Percentiles rank a stretch among this genome's conserved stretches.
Evolutionary conservation across 2,797 vertebrate genomes (phyloP).

Genomic region (Sternarchorhynchus goeldii): DNA sequence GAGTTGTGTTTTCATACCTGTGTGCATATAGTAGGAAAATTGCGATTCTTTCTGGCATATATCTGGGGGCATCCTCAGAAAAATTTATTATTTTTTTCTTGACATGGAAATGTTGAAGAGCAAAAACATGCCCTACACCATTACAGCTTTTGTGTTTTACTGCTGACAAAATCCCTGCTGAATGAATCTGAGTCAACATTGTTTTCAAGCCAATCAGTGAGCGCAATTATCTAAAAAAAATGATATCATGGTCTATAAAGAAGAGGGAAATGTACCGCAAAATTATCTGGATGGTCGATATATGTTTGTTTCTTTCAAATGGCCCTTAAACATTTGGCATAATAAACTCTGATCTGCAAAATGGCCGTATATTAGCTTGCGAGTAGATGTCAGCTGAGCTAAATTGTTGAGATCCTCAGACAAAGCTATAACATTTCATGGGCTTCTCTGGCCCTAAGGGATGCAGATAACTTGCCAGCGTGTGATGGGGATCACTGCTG

Average conservation of each 20-base stretch:
- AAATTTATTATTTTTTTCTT: too few species aligned
- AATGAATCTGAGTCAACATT: neutral
- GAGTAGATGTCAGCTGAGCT: conserved; percentile 44
- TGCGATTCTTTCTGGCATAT: neutral
- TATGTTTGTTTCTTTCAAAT: conserved; percentile 39
- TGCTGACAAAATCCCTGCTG: neutral
- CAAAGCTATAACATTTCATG: conserved; percentile 53
- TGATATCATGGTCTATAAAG: conserved; percentile 44
- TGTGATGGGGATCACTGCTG: conserved; percentile 25
- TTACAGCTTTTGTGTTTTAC: too few species aligned
- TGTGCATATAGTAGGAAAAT: conserved; percentile 1
- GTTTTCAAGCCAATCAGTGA: neutral
- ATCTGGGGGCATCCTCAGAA: too few species aligned
- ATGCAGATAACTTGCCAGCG: conserved; percentile 28
- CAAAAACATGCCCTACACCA: neutral
- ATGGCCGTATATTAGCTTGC: conserved; percentile 54
- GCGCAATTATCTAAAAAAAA: conserved; percentile 18
- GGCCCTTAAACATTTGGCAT: conserved; percentile 45
- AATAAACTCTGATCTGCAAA: conserved; percentile 40
- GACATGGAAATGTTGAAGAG: neutral
- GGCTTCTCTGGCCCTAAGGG: conserved; percentile 38
- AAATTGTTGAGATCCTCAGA: conserved; percentile 54
- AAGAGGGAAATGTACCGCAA: conserved; percentile 44
- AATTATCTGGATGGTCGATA: conserved; percentile 36
- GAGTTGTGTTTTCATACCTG: conserved; percentile 22